A percentile compares a stretch with the other conserved stretches of the same genome.
These are phyloP conservation scores for Periophthalmus modestus DNA, from an alignment of 2,113 vertebrate species.

Conservation along the genomic window DNA sequence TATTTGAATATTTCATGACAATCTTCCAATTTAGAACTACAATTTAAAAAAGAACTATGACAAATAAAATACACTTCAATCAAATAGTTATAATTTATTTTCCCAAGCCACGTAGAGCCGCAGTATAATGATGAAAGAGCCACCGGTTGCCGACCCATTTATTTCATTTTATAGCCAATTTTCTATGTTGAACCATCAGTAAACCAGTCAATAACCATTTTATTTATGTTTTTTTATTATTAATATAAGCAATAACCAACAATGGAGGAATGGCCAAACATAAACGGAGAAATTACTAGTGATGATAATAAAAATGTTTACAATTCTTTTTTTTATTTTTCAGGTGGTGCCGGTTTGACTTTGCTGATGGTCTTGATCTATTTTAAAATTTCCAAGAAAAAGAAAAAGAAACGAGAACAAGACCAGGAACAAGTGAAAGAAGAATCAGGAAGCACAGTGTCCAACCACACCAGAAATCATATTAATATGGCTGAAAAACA, in stretches of 20 bases:
- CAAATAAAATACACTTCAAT: too few species aligned
- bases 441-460: conserved; percentile 9
- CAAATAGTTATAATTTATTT: too few species aligned
- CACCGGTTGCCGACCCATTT: too few species aligned
- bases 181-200: not conserved
- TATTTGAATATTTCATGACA: too few species aligned
- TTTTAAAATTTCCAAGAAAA: conserved; percentile 47
- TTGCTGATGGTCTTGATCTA: conserved; percentile 57
- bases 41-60: too few species aligned
- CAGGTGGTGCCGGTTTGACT: conserved; percentile 72
- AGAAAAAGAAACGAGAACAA: conserved; percentile 36
- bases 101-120: too few species aligned
- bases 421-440: conserved; percentile 48
- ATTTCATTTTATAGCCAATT: not conserved
- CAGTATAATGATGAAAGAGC: too few species aligned
- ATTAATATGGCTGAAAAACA: conserved; percentile 20
- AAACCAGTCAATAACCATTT: not conserved
- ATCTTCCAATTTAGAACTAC: too few species aligned
- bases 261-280: too few species aligned
- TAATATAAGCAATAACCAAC: too few species aligned
- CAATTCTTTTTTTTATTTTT: conserved; percentile 10
- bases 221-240: too few species aligned
- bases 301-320: not conserved
- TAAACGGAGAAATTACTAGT: too few species aligned
- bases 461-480: conserved; percentile 53